A percentile compares a stretch with the other conserved stretches of the same genome.
phyloP scores from a whole-genome alignment of 2,113 vertebrate species.

The Anseranas semipalmata region DNA sequence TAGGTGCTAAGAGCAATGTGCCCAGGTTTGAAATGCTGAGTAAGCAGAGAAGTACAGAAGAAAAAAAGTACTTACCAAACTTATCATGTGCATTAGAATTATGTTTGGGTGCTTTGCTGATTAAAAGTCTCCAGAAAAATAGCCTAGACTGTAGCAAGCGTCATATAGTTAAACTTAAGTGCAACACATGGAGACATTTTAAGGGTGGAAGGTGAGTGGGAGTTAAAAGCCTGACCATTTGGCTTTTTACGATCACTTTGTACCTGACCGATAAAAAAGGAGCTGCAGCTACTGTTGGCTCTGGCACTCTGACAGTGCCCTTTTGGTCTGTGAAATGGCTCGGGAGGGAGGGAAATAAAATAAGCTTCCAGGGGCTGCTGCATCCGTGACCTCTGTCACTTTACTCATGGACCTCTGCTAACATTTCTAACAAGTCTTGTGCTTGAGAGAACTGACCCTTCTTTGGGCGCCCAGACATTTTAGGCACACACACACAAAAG shows the following conservation, averaged over 20 bases:
- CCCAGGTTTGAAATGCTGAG: not conserved
- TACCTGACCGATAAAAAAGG: not conserved
- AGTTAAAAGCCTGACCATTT: not conserved
- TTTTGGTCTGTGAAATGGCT: not conserved
- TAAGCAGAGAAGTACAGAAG: not conserved
- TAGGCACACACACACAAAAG: not conserved
- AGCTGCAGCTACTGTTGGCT: not conserved
- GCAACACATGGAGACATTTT: not conserved
- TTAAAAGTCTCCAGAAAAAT: not conserved
- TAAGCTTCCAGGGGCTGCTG: not conserved
- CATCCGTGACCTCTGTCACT: not conserved
- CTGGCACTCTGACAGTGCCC: not conserved
- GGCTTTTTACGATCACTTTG: not conserved
- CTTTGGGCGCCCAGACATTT: not conserved
- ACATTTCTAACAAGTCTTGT: not conserved
- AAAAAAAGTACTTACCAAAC: no score
- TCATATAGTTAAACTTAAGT: not conserved
- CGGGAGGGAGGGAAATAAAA: not conserved
- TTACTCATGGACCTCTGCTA: not conserved
- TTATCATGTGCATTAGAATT: not conserved
- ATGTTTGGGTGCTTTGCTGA: not conserved
- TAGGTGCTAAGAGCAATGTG: not conserved
- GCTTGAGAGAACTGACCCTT: not conserved
- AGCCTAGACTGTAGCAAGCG: not conserved
- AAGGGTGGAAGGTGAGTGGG: not conserved